phyloP scores from a whole-genome alignment of 2,113 vertebrate genomes.

The Mus pahari region DNA sequence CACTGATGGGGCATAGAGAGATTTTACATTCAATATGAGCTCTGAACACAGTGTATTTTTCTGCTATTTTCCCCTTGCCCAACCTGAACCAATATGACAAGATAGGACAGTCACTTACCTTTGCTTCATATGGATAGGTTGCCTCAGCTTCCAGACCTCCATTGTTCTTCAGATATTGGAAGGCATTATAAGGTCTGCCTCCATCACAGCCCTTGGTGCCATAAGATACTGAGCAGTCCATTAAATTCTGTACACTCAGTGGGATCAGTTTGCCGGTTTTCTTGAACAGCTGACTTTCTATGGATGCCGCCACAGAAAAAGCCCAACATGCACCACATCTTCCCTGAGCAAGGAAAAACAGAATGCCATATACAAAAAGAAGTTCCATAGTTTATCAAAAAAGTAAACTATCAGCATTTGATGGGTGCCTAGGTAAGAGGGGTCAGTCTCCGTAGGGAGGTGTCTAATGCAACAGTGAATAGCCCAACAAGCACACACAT shows the following conservation, averaged over 20 bases:
- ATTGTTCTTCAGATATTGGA: conserved; percentile 93
- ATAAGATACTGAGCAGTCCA: conserved; percentile 92
- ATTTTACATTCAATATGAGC: not conserved
- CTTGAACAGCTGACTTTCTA: conserved; percentile 94
- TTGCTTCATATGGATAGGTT: conserved; percentile 91
- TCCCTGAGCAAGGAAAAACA: conserved; percentile 85
- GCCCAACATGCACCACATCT: conserved; percentile 79
- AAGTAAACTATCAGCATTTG: not conserved
- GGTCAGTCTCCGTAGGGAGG: not conserved
- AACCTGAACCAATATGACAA: not conserved
- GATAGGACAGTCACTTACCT: conserved; percentile 81
- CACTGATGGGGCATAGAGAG: not conserved
- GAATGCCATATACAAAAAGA: not conserved
- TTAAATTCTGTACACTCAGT: conserved; percentile 95
- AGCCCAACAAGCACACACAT: not conserved
- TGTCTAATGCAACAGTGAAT: not conserved
- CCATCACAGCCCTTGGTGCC: conserved; percentile 94
- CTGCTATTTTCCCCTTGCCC: not conserved
- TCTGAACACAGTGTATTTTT: not conserved
- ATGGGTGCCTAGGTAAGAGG: not conserved
- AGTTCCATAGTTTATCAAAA: not conserved
- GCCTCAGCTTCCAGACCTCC: conserved; percentile 94
- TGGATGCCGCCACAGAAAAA: not conserved
- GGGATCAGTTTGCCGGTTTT: conserved; percentile 91
- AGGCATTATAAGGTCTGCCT: conserved; percentile 90